These are phyloP conservation scores for Stichodactyla helianthus DNA, from an alignment of 64 coral and sea anemone species.

Conservation along the genomic window DNA sequence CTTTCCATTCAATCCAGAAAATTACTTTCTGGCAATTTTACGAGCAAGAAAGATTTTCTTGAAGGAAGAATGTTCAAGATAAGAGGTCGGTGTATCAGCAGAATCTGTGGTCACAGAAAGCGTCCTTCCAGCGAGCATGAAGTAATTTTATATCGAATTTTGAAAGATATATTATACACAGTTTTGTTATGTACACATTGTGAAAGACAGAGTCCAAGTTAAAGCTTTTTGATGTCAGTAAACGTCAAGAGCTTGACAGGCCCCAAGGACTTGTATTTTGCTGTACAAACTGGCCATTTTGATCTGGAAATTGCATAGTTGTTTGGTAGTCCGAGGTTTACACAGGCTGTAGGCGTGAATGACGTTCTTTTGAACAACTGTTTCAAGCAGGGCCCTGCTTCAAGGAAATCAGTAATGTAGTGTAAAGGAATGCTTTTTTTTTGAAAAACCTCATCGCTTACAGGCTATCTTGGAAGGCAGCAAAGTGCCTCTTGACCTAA, in stretches of 20 bases:
- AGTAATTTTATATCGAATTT: not conserved
- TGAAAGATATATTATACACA: not conserved
- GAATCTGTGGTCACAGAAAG: not conserved
- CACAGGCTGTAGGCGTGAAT: not conserved
- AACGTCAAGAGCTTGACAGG: not conserved
- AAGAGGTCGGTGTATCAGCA: too few relatives aligned
- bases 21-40: too few relatives aligned
- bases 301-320: slow-evolving; percentile 1
- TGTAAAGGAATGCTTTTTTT: not conserved
- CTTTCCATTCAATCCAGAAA: too few relatives aligned
- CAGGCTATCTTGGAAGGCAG: not conserved
- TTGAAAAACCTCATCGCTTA: not conserved
- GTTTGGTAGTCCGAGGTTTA: not conserved
- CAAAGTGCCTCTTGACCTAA: slow-evolving; percentile 6
- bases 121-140: not conserved
- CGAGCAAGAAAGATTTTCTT: too few relatives aligned
- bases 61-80: too few relatives aligned
- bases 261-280: not conserved
- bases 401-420: too few relatives aligned
- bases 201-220: not conserved
- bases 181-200: not conserved
- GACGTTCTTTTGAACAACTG: too few relatives aligned
- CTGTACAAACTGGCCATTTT: not conserved
- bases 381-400: too few relatives aligned
- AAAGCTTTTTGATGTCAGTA: not conserved